Percentiles rank a stretch among this genome's conserved stretches.
Evolutionary conservation across 2,797 vertebrate species (phyloP).

Genomic region (Megaceryle alcyon): DNA sequence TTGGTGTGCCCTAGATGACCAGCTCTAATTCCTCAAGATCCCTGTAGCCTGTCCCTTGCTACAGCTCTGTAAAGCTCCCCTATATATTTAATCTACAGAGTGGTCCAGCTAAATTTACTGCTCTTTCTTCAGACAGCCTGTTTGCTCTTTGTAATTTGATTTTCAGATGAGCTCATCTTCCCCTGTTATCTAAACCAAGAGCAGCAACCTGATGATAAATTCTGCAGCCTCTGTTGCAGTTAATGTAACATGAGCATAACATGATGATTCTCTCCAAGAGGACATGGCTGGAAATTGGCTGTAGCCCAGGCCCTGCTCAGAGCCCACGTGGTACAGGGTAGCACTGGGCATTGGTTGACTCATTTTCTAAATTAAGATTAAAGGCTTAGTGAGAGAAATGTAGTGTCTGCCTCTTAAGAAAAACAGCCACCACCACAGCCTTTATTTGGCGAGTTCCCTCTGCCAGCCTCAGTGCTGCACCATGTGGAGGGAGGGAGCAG

Average conservation of each 20-base stretch:
- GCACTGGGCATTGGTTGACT: not conserved
- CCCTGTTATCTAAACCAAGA: conserved; percentile 46
- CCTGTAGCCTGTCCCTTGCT: not conserved
- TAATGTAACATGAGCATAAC: not conserved
- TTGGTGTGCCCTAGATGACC: not conserved
- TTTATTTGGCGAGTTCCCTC: not conserved
- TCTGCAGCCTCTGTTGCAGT: conserved; percentile 5
- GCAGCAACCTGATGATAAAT: conserved; percentile 46
- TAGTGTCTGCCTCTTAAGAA: not conserved
- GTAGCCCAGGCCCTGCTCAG: not conserved
- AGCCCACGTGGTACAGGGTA: not conserved
- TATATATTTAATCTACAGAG: conserved; percentile 13
- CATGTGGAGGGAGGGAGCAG: not conserved
- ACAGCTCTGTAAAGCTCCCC: not conserved
- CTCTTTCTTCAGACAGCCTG: conserved; percentile 13
- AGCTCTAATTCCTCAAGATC: not conserved
- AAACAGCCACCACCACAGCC: not conserved
- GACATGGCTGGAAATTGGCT: not conserved
- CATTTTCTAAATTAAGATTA: conserved; percentile 53
- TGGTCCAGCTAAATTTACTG: conserved; percentile 27
- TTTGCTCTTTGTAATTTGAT: conserved; percentile 59
- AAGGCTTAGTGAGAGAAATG: not conserved
- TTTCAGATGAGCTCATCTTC: conserved; percentile 70
- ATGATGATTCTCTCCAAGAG: not conserved
- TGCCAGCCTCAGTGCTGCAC: not conserved